Evolutionary conservation across 2,797 vertebrate genomes (phyloP), one percentile per base, ranked within the genome.

Genomic region (Hirundo rustica): DNA sequence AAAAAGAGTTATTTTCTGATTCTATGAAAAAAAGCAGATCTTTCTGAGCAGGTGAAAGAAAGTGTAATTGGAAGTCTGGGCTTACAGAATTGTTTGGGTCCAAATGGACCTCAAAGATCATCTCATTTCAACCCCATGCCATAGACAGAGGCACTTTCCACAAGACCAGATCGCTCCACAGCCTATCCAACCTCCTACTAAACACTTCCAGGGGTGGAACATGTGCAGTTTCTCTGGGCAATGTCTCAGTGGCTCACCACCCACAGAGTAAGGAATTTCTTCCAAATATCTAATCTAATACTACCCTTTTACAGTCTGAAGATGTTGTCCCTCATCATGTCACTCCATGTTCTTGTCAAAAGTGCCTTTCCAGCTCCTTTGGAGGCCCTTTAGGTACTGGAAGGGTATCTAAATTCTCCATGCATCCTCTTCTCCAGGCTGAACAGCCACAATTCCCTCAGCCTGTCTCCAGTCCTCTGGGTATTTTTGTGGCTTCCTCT

Each of bases 121-220:
- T 11, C 10, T 29, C 0, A 1, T 70, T 62, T 47, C 19, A 64
- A 9, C 7, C 3, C 4, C 16, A 30, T 17, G 2, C 29, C 1
- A 0, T 16, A 23, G 16, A 11, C 9, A 70, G 20, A 32, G 23
- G 4, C 29, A 34, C 20, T 50, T 83, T 71, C 5, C 30, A 14
- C 29, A 27, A 16, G 10, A 16, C 16, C 29, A 65, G 7, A 25
- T 26, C 89, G 8, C 25, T 58, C n/a, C 29, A 58, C 51, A 15
- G 7, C n/a, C 20, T 13, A 11, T 30, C 36, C 15, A 57, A 7
- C 6, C 25, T 65, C 2, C 3, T 50, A 23, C 22, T 22, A 22
- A 71, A 30, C 25, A 64, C 8, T 57, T 57, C 21, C 36, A 34
- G 7, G 16, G 3, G 4, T 26, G 20, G 5, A 5, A 16, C 3